Base-by-base conservation (phyloP, 2,797 vertebrate species). In the Gymnothorax reevesii region DNA sequence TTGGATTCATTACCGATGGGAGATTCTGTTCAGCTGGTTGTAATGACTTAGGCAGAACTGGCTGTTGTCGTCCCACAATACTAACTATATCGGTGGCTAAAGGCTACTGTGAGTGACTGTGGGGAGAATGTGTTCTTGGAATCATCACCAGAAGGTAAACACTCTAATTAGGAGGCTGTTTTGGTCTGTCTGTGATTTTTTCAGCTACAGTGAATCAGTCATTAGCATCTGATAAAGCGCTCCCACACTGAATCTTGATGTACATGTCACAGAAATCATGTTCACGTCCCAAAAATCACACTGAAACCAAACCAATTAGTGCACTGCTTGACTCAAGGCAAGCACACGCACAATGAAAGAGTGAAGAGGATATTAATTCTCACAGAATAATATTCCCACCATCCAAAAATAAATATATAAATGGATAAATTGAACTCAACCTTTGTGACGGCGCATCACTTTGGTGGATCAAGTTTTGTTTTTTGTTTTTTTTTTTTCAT, bases 171-270 rank as follows among this genome's bases (percentile, higher is more conserved):
- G 90, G 90, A 89, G 79, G 90, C 87, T 3, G 2, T 79, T 87
- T 90, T 89, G 86, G 59, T 84, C 69, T 88, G 52, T 83, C 86
- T 87, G 89, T 94, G 91, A 91, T 95, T 94, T 95, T 93, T 92
- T 84, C 88, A 90, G 92, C 89, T 95, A 93, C 89, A 91, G 88
- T 90, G 92, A 94, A 93, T 91, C 92, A 92, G 85, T 93, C 92
- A 95, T 95, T 96, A 94, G 92, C 85, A 88, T 91, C 91, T 88
- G 85, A 90, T 89, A 89, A 90, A 90, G 91, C 92, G 93, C 94
- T 95, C 93, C 91, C 87, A 84, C 90, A 89, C 66, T 87, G 86
- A 62, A 92, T 93, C 90, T 89, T 93, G 90, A 94, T 94, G 94
- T 95, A 94, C 94, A 94, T 92, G 92, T 94, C 94, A 92, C 85